phyloP scores from a whole-genome alignment of 2,113 vertebrate genomes.

The Heloderma charlesbogerti region DNA sequence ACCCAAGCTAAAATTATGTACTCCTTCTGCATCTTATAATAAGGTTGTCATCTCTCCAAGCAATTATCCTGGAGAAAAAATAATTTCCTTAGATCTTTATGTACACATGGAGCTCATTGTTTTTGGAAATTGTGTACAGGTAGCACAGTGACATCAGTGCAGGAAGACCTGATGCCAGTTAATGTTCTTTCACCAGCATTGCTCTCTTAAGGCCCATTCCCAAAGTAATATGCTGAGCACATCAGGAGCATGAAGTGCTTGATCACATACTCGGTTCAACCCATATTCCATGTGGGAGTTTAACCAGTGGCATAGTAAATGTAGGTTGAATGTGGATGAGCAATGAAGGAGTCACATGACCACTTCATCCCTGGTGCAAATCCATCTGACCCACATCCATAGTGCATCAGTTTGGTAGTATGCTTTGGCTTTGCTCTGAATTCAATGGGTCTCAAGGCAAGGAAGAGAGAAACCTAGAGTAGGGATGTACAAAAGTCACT shows the following conservation, averaged over 20 bases:
- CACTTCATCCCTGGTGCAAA: not conserved
- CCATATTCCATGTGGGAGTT: not conserved
- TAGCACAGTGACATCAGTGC: not conserved
- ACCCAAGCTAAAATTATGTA: slow-evolving; percentile 8
- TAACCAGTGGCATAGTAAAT: not conserved
- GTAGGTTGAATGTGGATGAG: not conserved
- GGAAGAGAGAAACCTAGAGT: not conserved
- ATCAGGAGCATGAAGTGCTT: not conserved
- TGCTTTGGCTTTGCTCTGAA: not conserved
- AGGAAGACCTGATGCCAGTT: too few species aligned
- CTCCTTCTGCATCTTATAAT: slow-evolving; percentile 13
- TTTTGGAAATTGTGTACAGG: not conserved
- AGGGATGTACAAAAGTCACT: too few species aligned
- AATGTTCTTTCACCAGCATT: not conserved
- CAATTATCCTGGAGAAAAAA: slow-evolving; percentile 16
- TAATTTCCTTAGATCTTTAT: not conserved
- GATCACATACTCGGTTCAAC: not conserved
- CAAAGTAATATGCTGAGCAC: not conserved
- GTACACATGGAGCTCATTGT: not conserved
- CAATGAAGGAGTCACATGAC: not conserved
- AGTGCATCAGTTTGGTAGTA: not conserved
- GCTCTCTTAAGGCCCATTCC: not conserved
- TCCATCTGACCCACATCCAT: not conserved
- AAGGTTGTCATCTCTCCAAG: not conserved
- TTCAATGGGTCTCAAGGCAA: not conserved